Conservation (phyloP, 2,113 vertebrate genomes). For the Promerops cafer region DNA sequence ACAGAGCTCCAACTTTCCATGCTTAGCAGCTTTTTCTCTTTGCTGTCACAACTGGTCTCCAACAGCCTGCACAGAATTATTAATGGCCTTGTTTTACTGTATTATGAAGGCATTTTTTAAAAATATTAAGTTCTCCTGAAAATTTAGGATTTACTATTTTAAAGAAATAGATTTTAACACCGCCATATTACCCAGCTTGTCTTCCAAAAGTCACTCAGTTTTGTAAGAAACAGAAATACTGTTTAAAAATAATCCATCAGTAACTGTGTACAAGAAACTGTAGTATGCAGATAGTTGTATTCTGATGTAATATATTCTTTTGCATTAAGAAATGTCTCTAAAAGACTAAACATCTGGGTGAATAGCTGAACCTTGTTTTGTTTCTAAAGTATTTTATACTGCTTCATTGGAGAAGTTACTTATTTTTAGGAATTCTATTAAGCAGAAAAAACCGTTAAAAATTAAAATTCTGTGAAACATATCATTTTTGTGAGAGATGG, state of each 20-base stretch:
- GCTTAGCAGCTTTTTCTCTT: background rate
- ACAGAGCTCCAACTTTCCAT: background rate
- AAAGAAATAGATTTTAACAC: background rate
- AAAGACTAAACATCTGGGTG: background rate
- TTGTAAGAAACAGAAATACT: background rate
- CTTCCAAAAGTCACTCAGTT: background rate
- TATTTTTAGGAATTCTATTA: background rate
- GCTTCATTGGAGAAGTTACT: background rate
- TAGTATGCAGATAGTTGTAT: background rate
- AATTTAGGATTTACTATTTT: background rate
- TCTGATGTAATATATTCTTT: background rate
- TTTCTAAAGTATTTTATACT: background rate
- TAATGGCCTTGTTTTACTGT: background rate
- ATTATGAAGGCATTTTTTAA: background rate
- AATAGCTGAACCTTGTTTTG: background rate
- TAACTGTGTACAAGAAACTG: background rate
- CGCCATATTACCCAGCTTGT: accelerated
- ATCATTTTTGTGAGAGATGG: background rate
- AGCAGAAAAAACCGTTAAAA: background rate
- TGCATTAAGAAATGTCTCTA: background rate
- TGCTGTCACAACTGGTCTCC: background rate
- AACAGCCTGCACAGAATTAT: background rate
- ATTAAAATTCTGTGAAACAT: background rate
- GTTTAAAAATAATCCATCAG: background rate
- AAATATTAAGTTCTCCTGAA: background rate